phyloP scores from a whole-genome alignment of 2,888 invertebrate genomes.

The Eumacrocentrus americanus region DNA sequence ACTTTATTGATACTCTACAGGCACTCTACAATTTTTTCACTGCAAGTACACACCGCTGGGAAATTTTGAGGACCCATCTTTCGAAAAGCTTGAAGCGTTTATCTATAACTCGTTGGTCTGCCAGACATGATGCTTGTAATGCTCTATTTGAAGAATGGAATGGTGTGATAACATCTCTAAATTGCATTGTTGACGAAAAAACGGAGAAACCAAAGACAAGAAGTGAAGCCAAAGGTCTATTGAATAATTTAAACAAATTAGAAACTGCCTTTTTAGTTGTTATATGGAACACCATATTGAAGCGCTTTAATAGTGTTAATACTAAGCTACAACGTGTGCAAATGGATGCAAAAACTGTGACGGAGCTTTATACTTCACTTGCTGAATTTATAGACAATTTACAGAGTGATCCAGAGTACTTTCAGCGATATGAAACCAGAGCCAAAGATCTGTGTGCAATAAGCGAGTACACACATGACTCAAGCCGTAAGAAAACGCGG shows the following conservation, averaged over 20 bases:
- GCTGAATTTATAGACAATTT: no score
- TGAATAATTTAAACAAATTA: background rate
- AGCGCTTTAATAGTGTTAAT: background rate
- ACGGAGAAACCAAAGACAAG: conserved; percentile 40
- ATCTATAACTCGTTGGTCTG: conserved; percentile 46
- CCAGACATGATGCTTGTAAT: conserved; percentile 40
- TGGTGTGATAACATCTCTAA: conserved; percentile 33
- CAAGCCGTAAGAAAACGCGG: no score
- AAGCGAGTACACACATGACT: no score
- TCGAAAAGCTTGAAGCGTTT: conserved; percentile 38
- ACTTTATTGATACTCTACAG: conserved; percentile 43
- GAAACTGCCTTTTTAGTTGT: background rate
- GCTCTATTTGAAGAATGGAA: conserved; percentile 34
- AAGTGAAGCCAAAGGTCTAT: conserved; percentile 35
- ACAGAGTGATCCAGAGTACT: no score
- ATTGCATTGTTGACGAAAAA: conserved; percentile 38
- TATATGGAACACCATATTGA: background rate
- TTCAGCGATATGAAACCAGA: no score
- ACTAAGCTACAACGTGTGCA: background rate
- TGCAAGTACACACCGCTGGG: conserved; percentile 38
- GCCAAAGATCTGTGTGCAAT: no score
- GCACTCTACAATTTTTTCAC: conserved; percentile 42
- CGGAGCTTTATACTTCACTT: no score
- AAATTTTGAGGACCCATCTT: conserved; percentile 19
- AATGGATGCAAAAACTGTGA: no score